Conservation (phyloP, 2,113 vertebrate genomes). For the Hyaena hyaena region DNA sequence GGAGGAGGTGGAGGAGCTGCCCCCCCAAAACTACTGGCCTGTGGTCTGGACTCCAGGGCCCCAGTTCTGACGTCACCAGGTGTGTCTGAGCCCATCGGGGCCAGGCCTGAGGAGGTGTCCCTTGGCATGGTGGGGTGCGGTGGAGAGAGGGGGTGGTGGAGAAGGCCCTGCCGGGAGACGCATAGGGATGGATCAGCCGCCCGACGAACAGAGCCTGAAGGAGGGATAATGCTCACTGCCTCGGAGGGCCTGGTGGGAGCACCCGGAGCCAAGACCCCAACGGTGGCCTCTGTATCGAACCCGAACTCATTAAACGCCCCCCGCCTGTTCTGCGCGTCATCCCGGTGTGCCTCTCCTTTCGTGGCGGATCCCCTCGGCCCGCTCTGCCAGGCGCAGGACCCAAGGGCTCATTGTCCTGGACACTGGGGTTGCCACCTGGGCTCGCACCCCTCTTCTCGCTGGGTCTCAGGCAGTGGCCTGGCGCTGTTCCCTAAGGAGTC, state of each 20-base stretch:
- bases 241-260: not conserved
- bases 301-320: conserved; percentile 31
- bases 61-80: conserved; percentile 62
- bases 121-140: not conserved
- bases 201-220: not conserved
- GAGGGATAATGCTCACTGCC: not conserved
- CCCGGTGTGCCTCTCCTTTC: conserved; percentile 32
- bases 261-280: not conserved
- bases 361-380: not conserved
- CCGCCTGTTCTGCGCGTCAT: not conserved
- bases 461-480: not conserved
- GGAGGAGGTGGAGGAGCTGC: conserved; percentile 65
- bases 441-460: not conserved
- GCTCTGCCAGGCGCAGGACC: not conserved
- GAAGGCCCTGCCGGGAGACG: not conserved
- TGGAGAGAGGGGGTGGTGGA: not conserved
- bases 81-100: not conserved
- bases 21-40: conserved; percentile 73
- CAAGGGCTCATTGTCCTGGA: not conserved
- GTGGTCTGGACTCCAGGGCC: conserved; percentile 77
- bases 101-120: not conserved
- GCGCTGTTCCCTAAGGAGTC: not conserved
- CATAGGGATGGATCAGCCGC: not conserved
- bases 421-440: rapidly evolving
- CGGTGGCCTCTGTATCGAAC: not conserved